Conservation (phyloP, 2,797 vertebrate genomes). For the Peromyscus melanophrys region DNA sequence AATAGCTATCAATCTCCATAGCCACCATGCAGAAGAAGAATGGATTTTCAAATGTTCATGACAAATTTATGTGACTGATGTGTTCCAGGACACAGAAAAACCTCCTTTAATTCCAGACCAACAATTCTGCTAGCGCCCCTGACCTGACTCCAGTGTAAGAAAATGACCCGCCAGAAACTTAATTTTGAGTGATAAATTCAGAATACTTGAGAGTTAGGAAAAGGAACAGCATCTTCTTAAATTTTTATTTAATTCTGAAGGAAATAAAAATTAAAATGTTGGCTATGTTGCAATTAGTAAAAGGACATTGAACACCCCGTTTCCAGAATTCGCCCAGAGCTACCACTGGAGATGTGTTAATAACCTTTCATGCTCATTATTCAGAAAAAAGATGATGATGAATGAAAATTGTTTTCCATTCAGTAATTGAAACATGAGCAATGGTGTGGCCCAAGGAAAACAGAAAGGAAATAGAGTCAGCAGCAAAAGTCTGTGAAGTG, state of each 20-base stretch:
- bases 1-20: background rate
- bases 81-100: background rate
- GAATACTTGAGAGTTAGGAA: background rate
- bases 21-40: slow-evolving; percentile 3
- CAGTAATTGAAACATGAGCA: background rate
- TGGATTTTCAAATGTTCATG: background rate
- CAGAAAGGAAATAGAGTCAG: slow-evolving; percentile 2
- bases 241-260: slow-evolving; percentile 69
- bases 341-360: slow-evolving; percentile 40
- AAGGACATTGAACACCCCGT: background rate
- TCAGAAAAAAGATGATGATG: slow-evolving; percentile 31
- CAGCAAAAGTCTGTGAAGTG: background rate
- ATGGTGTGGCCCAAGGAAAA: background rate
- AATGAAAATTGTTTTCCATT: slow-evolving; percentile 13
- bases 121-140: background rate
- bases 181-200: background rate
- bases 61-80: background rate
- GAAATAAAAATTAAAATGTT: slow-evolving; percentile 59
- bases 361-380: slow-evolving; percentile 34
- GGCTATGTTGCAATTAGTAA: slow-evolving; percentile 8
- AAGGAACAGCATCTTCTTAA: background rate
- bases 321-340: slow-evolving; percentile 52
- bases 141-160: background rate
- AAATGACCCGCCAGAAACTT: background rate
- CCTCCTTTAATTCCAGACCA: background rate